A percentile compares a stretch with the other conserved stretches of the same genome.
phyloP scores from a whole-genome alignment of 2,113 vertebrate genomes.

The Bungarus multicinctus region DNA sequence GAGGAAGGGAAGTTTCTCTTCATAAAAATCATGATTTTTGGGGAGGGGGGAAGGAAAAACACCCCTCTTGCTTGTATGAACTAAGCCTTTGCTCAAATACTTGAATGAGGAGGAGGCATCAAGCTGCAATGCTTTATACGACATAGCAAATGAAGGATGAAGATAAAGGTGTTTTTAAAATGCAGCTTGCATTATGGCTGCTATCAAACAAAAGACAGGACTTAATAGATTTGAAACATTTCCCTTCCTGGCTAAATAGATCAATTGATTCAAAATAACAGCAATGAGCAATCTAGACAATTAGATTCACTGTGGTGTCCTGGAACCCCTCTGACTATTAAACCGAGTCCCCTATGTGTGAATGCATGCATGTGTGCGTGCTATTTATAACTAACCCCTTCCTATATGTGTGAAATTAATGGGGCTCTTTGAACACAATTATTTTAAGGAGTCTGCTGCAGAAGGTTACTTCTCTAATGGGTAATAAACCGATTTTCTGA shows the following conservation, averaged over 20 bases:
- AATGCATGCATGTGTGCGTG: not conserved
- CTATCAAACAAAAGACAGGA: not conserved
- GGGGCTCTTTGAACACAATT: slow-evolving; percentile 17
- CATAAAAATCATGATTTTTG: not conserved
- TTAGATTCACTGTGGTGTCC: not conserved
- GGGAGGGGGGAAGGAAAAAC: too few species aligned
- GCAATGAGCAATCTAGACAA: not conserved
- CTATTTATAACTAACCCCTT: slow-evolving; percentile 13
- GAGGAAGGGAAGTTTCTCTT: not conserved
- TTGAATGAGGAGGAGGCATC: not conserved
- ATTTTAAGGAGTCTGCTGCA: slow-evolving; percentile 13
- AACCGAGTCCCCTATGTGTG: slow-evolving; percentile 6
- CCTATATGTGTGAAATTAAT: slow-evolving; percentile 18
- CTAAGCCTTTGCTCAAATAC: not conserved
- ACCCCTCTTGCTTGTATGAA: not conserved
- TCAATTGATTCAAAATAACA: not conserved
- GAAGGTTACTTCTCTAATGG: slow-evolving; percentile 17
- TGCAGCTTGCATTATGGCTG: not conserved
- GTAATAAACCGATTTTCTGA: slow-evolving; percentile 7
- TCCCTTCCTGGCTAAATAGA: not conserved
- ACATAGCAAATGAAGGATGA: not conserved
- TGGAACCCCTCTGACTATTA: not conserved
- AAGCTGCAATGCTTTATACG: not conserved
- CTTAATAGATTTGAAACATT: not conserved
- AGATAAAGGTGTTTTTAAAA: not conserved